A percentile compares a stretch with the other conserved stretches of the same genome.
These are phyloP conservation scores for Brachionus koreanus DNA, from an alignment of 1,140 invertebrate genomes.

Conservation along the genomic window DNA sequence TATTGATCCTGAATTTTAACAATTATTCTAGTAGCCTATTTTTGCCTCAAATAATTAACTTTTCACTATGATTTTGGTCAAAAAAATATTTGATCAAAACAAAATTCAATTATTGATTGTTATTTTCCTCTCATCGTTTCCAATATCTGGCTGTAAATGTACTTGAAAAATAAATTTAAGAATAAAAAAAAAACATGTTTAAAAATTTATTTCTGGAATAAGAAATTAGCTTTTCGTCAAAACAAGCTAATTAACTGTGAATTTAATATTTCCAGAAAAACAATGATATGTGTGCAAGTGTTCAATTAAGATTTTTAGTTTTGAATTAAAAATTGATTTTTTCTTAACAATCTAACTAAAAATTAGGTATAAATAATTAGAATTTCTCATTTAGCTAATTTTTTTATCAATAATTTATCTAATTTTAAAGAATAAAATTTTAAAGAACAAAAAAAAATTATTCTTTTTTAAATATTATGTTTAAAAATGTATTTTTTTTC, in stretches of 20 bases:
- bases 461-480: too few species aligned
- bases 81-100: conserved; percentile 6
- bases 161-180: background rate
- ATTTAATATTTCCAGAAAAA: background rate
- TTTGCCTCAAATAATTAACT: background rate
- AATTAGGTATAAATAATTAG: background rate
- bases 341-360: background rate
- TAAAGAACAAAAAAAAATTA: too few species aligned
- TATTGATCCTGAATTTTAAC: background rate
- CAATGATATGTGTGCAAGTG: background rate
- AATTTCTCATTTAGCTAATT: too few species aligned
- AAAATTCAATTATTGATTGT: background rate
- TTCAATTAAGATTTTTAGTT: background rate
- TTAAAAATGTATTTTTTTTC: too few species aligned
- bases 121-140: background rate
- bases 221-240: background rate
- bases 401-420: too few species aligned
- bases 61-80: background rate
- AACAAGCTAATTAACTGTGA: background rate
- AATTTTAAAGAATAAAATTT: too few species aligned
- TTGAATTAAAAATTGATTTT: background rate
- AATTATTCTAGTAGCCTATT: conserved; percentile 9
- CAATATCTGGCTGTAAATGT: background rate
- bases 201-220: background rate
- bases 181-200: background rate